A percentile compares a stretch with the other conserved stretches of the same genome.
Conservation (phyloP, 2,888 invertebrate genomes). For the Ferdinandea cuprea region DNA sequence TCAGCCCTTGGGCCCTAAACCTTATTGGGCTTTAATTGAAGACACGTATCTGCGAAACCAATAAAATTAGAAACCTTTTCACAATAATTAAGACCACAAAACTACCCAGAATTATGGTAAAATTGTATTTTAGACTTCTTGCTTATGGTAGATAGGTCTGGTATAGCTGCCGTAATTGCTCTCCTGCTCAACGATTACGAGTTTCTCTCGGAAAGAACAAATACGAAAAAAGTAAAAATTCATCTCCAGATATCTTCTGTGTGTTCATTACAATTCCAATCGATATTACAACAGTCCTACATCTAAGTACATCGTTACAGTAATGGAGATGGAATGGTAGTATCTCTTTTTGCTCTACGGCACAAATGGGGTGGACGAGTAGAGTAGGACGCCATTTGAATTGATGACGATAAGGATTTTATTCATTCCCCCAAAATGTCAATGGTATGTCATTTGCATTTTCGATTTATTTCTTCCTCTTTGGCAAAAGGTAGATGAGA, state of each 20-base stretch:
- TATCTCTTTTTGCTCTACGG: constrained; percentile 17
- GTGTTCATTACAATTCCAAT: constrained; percentile 50
- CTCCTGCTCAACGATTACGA: no score
- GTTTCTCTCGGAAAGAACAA: no score
- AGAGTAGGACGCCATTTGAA: constrained; percentile 47
- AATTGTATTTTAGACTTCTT: no score
- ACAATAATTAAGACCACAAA: no score
- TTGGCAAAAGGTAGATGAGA: constrained; percentile 45
- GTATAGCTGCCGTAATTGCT: no score
- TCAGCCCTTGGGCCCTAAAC: no score
- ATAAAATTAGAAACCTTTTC: no score
- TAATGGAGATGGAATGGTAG: constrained; percentile 33
- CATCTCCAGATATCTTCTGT: constrained; percentile 27
- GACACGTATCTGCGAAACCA: no score
- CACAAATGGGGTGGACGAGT: constrained; percentile 14
- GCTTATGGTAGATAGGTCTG: no score
- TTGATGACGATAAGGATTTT: constrained; percentile 57
- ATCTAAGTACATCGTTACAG: constrained; percentile 58
- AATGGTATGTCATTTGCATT: constrained; percentile 59
- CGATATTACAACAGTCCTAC: constrained; percentile 58
- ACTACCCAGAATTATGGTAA: no score
- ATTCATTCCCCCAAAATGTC: constrained; percentile 58
- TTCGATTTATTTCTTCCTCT: constrained; percentile 54
- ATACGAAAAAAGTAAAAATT: constrained; percentile 29
- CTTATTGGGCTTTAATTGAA: no score